Evolutionary conservation across 2,888 invertebrate genomes (phyloP), one percentile per base, ranked within the genome.

Genomic region (Chorisops tibialis): DNA sequence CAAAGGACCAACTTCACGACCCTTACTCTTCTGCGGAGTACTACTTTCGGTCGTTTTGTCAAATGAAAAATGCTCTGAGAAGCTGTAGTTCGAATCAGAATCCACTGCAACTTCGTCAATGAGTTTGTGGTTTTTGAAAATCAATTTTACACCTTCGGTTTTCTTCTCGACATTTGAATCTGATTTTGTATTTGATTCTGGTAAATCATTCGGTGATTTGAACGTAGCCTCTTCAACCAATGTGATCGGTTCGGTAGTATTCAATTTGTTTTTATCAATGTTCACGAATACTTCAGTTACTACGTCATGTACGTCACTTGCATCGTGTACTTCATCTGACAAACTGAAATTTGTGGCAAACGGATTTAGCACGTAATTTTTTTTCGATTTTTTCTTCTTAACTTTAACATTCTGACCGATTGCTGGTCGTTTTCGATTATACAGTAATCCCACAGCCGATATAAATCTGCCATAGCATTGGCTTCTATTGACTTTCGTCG

Each of bases 31-130:
- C n/a, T 14, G 24, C 12, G n/a, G 6, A 9, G n/a, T 9, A 12
- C 30, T 30, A 12, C 24, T 39, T 4, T 50, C 50, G 6, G 1
- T 30, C 1, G 35, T 48, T 12, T 50, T 43, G 1, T 24, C 21
- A 43, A 69, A 38, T 63, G 73, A 74, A 59, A 76, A 77, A 63
- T 75, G 78, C 54, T 78, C 78, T 1, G 78, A 77, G 58, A 77
- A 77, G 59, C 77, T 77, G 60, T 77, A 78, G 64, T 78, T 77
- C 0, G 77, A 77, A 63, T 78, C 78, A 0, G 77, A 75, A 60
- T 77, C 78, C 14, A 71, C 67, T 9, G 63, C 60, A 5, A 64
- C 2, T 1, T 12, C 49, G 14, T 16, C 16, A 16, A 2, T 30
- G 1, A 12, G 6, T 6, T 49, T 45, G 16, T 11, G 18, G 5